Base-by-base conservation (phyloP, 1,140 invertebrate species). In the Apocrypta bakeri region DNA sequence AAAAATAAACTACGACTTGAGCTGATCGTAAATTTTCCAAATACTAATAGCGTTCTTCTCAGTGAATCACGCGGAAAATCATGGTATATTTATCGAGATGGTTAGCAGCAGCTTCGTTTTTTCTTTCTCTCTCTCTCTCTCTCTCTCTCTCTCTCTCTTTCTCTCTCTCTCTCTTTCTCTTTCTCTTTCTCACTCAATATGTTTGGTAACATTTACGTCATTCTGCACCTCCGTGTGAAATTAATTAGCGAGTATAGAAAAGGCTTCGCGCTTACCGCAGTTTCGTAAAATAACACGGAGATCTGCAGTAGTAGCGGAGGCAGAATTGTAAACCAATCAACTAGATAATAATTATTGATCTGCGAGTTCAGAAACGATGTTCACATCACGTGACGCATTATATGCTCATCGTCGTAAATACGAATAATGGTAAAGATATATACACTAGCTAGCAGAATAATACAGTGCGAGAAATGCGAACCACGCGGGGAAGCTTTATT, bases 181-280 rank as follows among this genome's bases (percentile, higher is more conserved):
- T n/a, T n/a, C n/a, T n/a, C n/a, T n/a, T n/a, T n/a, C n/a, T n/a
- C n/a, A n/a, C 25, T 27, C n/a, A 8, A 64, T 24, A 64, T 64
- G 25, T 83, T 84, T 24, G 2, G 14, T 56, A 79, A 31, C 61
- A 17, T 37, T 72, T 72, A 72, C 69, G 69, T 72, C 33, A 72
- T 7, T 17, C 21, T n/a, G n/a, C n/a, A 71, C 21, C 29, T 33
- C 14, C 24, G 31, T n/a, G 17, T 2, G 31, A 56, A 56, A 56
- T 56, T 56, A 56, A 56, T 56, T 56, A 56, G 48, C 48, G 48
- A 56, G 48, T 56, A 48, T 17, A 42, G 8, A 17, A 17, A 17
- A 48, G 12, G 42, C 42, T 48, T 48, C 42, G 42, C 12, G 0
- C 1, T 14, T 12, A 9, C 42, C 8, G 42, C 14, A 48, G 42